Conservation (phyloP, 2,797 vertebrate genomes). For the Microchirus variegatus region DNA sequence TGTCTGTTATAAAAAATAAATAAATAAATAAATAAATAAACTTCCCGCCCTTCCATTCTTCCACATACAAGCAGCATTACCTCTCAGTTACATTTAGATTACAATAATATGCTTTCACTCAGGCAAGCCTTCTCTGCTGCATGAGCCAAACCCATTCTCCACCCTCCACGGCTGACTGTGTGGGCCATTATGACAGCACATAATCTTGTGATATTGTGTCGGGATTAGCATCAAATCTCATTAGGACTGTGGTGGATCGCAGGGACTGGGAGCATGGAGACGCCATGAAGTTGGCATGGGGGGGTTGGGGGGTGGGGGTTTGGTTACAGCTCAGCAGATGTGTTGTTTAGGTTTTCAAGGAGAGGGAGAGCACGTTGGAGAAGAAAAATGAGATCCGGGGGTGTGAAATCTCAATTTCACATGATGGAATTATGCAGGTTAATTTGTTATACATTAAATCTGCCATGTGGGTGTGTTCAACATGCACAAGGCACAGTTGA, state of each 20-base stretch:
- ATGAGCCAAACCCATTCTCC: constrained; percentile 57
- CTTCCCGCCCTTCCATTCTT: constrained; percentile 26
- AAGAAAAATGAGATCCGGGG: constrained; percentile 34
- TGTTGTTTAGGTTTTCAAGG: constrained; percentile 32
- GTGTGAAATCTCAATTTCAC: constrained; percentile 68
- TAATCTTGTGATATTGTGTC: constrained; percentile 80
- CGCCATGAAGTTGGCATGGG: constrained; percentile 7
- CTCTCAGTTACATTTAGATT: constrained; percentile 71
- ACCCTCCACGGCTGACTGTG: constrained; percentile 34
- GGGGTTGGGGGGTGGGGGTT: no score
- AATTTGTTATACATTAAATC: no score
- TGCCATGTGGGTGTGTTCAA: no score
- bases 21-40: constrained; percentile 1
- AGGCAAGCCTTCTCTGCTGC: constrained; percentile 42
- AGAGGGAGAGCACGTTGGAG: constrained; percentile 1
- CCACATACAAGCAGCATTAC: constrained; percentile 60
- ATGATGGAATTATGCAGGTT: constrained; percentile 14
- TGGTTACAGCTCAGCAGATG: constrained; percentile 7
- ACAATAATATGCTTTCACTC: constrained; percentile 60
- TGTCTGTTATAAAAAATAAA: constrained; percentile 18
- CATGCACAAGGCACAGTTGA: no score
- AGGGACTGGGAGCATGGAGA: constrained; percentile 13
- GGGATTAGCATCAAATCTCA: constrained; percentile 81
- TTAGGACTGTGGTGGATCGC: constrained; percentile 61
- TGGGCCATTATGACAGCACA: constrained; percentile 43